Evolutionary conservation across 2,888 invertebrate genomes (phyloP).

Genomic region (Heliconius hortense): DNA sequence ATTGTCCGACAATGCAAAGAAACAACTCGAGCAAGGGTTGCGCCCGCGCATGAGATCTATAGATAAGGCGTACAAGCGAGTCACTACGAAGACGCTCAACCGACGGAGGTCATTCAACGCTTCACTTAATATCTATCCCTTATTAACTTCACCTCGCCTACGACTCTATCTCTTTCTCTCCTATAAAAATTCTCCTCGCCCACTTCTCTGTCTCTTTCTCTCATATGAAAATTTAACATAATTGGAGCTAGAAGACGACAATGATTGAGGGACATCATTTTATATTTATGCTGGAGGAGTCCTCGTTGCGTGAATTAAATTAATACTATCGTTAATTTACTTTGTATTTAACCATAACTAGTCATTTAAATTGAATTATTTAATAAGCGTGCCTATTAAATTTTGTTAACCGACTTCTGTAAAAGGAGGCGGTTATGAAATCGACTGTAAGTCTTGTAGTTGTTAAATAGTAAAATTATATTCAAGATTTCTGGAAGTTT

Average conservation of each 20-base stretch:
- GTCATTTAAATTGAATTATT: slow-evolving; percentile 6
- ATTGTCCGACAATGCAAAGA: slow-evolving; percentile 39
- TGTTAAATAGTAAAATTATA: neutral
- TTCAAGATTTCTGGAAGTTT: slow-evolving; percentile 4
- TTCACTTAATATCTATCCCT: slow-evolving; percentile 68
- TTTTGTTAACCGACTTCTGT: too few species aligned
- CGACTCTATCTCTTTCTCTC: slow-evolving; percentile 57
- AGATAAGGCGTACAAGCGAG: slow-evolving; percentile 64
- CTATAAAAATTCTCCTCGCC: slow-evolving; percentile 57
- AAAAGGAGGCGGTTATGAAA: too few species aligned
- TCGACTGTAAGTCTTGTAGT: neutral
- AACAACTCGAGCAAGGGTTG: slow-evolving; percentile 56
- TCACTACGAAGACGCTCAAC: slow-evolving; percentile 59
- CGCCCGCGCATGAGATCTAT: slow-evolving; percentile 66
- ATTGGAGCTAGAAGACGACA: slow-evolving; percentile 58
- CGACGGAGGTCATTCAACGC: slow-evolving; percentile 72
- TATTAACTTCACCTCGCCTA: slow-evolving; percentile 55
- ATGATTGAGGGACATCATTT: slow-evolving; percentile 57
- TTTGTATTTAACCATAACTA: slow-evolving; percentile 16
- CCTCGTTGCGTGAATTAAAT: slow-evolving; percentile 64
- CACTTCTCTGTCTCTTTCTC: slow-evolving; percentile 55
- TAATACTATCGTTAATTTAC: slow-evolving; percentile 52
- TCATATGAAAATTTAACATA: slow-evolving; percentile 65
- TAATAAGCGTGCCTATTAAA: neutral
- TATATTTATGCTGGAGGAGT: slow-evolving; percentile 49